Evolutionary conservation across 2,113 vertebrate genomes (phyloP).

Genomic region (Grallaria varia): DNA sequence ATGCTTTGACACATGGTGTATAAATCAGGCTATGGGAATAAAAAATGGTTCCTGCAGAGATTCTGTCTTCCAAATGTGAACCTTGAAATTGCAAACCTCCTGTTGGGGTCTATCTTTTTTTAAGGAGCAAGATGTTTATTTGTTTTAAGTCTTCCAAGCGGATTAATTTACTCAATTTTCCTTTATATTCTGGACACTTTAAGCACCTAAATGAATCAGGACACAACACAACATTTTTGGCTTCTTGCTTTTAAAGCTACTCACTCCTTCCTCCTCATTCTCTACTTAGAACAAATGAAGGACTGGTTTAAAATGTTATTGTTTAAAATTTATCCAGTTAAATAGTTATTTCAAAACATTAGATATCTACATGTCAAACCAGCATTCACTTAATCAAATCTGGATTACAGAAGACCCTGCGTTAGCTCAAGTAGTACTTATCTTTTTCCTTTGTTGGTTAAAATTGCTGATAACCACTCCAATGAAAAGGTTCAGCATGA

Average conservation of each 20-base stretch:
- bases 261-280: fast-evolving
- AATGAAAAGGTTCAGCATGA: conserved; percentile 97
- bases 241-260: not conserved
- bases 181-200: not conserved
- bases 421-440: conserved; percentile 76
- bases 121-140: not conserved
- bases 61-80: not conserved
- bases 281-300: not conserved
- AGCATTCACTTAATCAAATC: not conserved
- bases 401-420: not conserved
- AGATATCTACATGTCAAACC: not conserved
- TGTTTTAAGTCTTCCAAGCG: not conserved
- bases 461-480: conserved; percentile 99
- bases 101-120: not conserved
- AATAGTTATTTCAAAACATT: not conserved
- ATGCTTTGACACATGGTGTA: not conserved
- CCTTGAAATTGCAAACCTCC: not conserved
- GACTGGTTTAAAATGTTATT: not conserved
- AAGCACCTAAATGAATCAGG: not conserved
- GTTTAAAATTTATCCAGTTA: not conserved
- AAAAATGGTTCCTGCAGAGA: not conserved
- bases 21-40: not conserved
- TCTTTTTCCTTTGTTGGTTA: conserved; percentile 98
- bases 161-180: not conserved
- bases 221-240: not conserved